Conservation (phyloP, 2,888 invertebrate genomes). For the Acleris emargana region DNA sequence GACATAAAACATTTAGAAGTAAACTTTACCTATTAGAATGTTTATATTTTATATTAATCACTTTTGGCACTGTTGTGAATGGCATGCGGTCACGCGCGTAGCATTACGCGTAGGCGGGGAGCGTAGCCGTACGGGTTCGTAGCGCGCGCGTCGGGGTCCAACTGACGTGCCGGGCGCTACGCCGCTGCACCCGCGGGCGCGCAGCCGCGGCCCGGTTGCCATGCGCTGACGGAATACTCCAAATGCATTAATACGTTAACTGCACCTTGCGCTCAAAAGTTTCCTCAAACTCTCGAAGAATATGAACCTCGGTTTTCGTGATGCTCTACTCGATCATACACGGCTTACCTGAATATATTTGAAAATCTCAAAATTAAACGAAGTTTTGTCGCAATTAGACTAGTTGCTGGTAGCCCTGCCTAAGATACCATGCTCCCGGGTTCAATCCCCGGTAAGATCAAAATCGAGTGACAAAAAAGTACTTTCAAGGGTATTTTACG, state of each 20-base stretch:
- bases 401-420: too few species aligned
- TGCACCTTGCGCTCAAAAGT: constrained; percentile 26
- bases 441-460: too few species aligned
- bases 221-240: constrained; percentile 13
- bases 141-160: constrained; percentile 53
- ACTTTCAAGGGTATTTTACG: too few species aligned
- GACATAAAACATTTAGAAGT: constrained; percentile 54
- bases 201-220: constrained; percentile 66
- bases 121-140: constrained; percentile 41
- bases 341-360: too few species aligned
- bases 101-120: constrained; percentile 55
- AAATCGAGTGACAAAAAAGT: too few species aligned
- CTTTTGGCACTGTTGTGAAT: constrained; percentile 69
- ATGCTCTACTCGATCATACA: too few species aligned
- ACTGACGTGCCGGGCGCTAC: constrained; percentile 59
- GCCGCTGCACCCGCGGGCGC: constrained; percentile 60
- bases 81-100: constrained; percentile 69
- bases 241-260: constrained; percentile 24
- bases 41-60: constrained; percentile 74
- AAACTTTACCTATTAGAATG: constrained; percentile 71
- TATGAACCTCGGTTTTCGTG: too few species aligned
- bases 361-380: too few species aligned
- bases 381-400: too few species aligned
- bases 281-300: not conserved
- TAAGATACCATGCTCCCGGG: too few species aligned